These are phyloP conservation scores for Sciurus niger DNA, from an alignment of 2,113 vertebrate species.

Conservation along the genomic window DNA sequence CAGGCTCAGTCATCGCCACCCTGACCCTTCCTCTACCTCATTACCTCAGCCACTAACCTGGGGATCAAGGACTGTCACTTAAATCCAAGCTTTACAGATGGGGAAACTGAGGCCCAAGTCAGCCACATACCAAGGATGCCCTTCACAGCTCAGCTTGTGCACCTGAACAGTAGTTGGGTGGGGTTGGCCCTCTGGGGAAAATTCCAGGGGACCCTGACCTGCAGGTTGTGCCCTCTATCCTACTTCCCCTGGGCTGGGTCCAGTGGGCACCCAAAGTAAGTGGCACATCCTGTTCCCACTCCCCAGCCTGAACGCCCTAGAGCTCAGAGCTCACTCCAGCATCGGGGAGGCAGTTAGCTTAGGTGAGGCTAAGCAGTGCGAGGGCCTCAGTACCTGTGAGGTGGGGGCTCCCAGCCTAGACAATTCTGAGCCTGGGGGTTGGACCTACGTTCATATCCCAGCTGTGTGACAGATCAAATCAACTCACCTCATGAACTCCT, in stretches of 20 bases:
- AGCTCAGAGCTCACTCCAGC: not conserved
- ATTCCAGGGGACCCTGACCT: not conserved
- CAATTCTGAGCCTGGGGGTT: not conserved
- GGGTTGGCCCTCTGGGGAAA: not conserved
- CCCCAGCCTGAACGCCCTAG: not conserved
- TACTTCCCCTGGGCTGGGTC: not conserved
- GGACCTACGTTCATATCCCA: conserved; percentile 39
- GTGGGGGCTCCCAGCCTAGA: not conserved
- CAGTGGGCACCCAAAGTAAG: not conserved
- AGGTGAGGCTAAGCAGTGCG: not conserved
- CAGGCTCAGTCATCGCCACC: not conserved
- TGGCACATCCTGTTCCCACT: not conserved
- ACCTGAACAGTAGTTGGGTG: not conserved
- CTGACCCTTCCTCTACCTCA: not conserved
- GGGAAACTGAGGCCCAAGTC: conserved; percentile 14
- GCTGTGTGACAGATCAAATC: not conserved
- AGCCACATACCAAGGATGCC: not conserved
- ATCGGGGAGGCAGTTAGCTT: not conserved
- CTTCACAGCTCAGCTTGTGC: not conserved
- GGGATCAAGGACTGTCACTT: not conserved
- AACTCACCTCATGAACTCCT: not conserved
- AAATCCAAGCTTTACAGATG: conserved; percentile 42
- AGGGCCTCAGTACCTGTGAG: not conserved
- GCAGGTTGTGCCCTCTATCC: not conserved
- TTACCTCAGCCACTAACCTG: conserved; percentile 11